Evolutionary conservation across 2,888 invertebrate species (phyloP).

Genomic region (Eupeodes latifasciatus): DNA sequence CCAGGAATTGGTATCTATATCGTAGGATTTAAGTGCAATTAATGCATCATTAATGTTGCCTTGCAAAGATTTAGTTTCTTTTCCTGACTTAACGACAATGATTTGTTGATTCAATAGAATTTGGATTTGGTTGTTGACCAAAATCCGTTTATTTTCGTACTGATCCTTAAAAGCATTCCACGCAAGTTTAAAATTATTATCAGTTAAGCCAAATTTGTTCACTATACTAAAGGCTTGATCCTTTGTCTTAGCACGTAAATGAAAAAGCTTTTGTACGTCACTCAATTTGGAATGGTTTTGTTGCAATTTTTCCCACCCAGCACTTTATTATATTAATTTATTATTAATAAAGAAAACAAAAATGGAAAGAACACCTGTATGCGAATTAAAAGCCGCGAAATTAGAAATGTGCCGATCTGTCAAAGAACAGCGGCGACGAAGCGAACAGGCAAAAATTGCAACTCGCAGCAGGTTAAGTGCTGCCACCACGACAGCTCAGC

Average conservation of each 20-base stretch:
- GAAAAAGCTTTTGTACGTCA: neutral
- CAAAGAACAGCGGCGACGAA: too few relatives aligned
- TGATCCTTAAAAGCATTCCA: neutral
- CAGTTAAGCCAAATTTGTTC: neutral
- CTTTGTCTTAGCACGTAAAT: neutral
- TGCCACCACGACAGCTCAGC: too few relatives aligned
- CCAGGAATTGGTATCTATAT: too few relatives aligned
- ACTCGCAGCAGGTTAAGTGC: too few relatives aligned
- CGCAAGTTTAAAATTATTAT: neutral
- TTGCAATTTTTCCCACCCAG: too few relatives aligned
- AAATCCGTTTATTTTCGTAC: neutral
- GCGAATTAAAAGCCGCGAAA: too few relatives aligned
- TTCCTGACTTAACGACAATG: neutral
- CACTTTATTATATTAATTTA: too few relatives aligned
- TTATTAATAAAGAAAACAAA: too few relatives aligned
- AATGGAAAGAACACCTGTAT: too few relatives aligned
- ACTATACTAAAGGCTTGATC: neutral
- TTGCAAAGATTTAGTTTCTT: neutral
- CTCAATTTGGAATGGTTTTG: neutral
- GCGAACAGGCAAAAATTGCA: too few relatives aligned
- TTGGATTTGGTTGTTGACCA: conserved; percentile 26
- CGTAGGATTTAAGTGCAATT: too few relatives aligned
- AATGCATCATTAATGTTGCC: neutral
- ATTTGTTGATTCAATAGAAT: neutral
- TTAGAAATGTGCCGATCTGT: too few relatives aligned